Base-by-base conservation (phyloP, 2,888 invertebrate species). In the Pristionchus fissidentatus region DNA sequence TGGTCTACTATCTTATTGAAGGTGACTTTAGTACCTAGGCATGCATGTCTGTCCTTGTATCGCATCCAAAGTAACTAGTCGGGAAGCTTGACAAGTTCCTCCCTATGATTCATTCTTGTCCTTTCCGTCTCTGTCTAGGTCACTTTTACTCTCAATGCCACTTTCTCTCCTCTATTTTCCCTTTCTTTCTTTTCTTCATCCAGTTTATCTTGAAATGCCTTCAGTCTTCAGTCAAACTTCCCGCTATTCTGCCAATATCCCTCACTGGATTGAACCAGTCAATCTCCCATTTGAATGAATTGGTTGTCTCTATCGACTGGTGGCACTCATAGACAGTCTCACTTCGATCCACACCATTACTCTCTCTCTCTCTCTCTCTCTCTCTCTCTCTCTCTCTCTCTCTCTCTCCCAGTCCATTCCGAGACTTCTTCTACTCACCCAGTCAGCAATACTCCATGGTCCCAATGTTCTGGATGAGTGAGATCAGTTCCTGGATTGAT, bases 401-500 rank as follows among this genome's bases (percentile, higher is more conserved):
- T 15, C 29, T n/a, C 38, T 55, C 41, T 13, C 26, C 46, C 41
- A 22, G n/a, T n/a, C n/a, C n/a, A n/a, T n/a, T 70, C 8, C 15
- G 7, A 38, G 8, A 29, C 38, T 79, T 22, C 10, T n/a, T 19
- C 41, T 41, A 8, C 55, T 43, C 29, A 90, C 78, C 92, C 92
- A 7, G 92, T 92, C 1, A 92, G 88, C 43, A 92, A 84, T 22
- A 91, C 90, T 41, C 91, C 92, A 82, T 92, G 92, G 81, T 92
- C 92, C 92, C 92, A 92, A 80, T 92, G 92, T 10, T 87, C 87
- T 43, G 90, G 87, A 85, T 92, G 90, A 13, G 92, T 90, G 13
- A 91, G 84, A 83, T 92, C 92, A n/a, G 90, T 88, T 77, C 91
- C 92, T 0, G 92, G 92, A 84, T 92, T 92, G 83, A 90, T 89